Conservation (phyloP, 1,140 invertebrate genomes). For the Conopomorpha cramerella region DNA sequence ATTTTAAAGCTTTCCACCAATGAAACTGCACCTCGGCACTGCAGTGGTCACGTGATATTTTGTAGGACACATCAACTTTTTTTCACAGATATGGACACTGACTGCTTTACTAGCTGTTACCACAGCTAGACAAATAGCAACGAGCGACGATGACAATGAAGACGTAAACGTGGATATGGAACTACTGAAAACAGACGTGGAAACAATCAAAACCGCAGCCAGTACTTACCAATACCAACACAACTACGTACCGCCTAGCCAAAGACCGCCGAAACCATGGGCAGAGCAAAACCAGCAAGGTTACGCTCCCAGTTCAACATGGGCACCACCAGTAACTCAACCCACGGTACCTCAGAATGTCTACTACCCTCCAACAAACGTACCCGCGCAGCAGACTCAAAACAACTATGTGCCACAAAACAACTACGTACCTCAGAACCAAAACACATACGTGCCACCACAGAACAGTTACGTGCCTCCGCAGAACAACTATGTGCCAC, state of each 20-base stretch:
- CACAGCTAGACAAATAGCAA: constrained; percentile 16
- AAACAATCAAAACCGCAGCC: constrained; percentile 10
- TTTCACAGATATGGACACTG: constrained; percentile 27
- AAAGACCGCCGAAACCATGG: constrained; percentile 3
- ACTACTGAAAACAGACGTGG: constrained; percentile 3
- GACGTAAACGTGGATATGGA: constrained; percentile 16
- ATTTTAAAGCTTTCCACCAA: too few relatives aligned
- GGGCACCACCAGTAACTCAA: too few relatives aligned
- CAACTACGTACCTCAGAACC: constrained; percentile 9
- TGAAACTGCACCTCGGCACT: too few relatives aligned
- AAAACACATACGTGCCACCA: constrained; percentile 13
- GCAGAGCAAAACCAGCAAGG: constrained; percentile 9
- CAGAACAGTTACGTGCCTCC: constrained; percentile 14
- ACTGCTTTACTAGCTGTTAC: constrained; percentile 26
- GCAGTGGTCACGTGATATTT: too few relatives aligned
- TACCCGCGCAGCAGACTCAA: constrained; percentile 7
- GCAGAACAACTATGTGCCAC: constrained; percentile 10
- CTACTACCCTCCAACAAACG: neutral
- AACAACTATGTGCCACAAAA: constrained; percentile 6
- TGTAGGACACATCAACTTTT: too few relatives aligned
- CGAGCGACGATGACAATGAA: constrained; percentile 8
- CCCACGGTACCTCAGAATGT: neutral
- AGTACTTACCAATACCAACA: constrained; percentile 9
- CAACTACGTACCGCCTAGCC: constrained; percentile 12
- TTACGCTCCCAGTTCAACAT: too few relatives aligned